These are phyloP conservation scores for Gymnodraco acuticeps DNA, from an alignment of 2,797 vertebrate genomes.

Conservation along the genomic window DNA sequence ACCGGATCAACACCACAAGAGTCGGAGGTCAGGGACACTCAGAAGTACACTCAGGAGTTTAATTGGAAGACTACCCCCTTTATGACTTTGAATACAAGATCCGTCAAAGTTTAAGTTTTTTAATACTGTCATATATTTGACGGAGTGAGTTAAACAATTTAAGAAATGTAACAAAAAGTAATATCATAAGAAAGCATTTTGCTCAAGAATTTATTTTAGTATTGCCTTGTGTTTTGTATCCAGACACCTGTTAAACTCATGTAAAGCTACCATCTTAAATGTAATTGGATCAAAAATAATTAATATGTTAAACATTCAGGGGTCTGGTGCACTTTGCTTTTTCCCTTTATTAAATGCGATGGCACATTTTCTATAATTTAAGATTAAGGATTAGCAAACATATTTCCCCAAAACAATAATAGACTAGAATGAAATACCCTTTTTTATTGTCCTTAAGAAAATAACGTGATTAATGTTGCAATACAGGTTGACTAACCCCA, in stretches of 20 bases:
- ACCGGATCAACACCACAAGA: constrained; percentile 47
- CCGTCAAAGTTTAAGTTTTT: neutral
- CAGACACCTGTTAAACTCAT: neutral
- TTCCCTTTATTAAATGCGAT: neutral
- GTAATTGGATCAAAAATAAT: constrained; percentile 21
- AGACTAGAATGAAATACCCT: neutral
- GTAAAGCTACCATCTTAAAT: constrained; percentile 5
- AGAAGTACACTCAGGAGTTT: constrained; percentile 3
- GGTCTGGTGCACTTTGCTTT: constrained; percentile 1
- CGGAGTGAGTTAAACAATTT: neutral
- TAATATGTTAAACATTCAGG: constrained; percentile 11
- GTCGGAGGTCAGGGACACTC: constrained; percentile 42
- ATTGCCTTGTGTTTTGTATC: neutral
- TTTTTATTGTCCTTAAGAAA: neutral
- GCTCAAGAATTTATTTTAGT: neutral
- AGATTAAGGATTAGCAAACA: neutral
- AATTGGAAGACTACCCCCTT: neutral
- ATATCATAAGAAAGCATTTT: neutral
- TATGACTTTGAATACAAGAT: neutral
- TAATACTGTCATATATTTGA: neutral
- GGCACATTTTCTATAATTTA: neutral
- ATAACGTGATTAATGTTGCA: neutral
- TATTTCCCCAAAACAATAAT: neutral
- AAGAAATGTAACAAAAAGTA: neutral
- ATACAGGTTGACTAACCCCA: neutral